Base-by-base conservation (phyloP, 1,140 invertebrate species). In the Episyrphus balteatus region DNA sequence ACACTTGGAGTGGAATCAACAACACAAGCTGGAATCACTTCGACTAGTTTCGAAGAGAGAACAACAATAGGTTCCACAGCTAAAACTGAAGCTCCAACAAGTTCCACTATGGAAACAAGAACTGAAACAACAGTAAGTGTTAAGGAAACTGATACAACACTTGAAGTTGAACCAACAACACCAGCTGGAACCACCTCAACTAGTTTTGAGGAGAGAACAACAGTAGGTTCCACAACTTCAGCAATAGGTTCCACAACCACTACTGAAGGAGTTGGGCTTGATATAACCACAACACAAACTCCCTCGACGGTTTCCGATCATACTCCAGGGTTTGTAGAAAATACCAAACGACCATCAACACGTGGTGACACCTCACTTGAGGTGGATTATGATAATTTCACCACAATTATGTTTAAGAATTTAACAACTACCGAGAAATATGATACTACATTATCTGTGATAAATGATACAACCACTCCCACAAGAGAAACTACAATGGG, bases 341-440 rank as follows among this genome's bases (percentile, higher is more conserved):
- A 52, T 21, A 56, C 42, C 17, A 57, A 46, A 19, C 49, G 56
- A 44, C 48, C 51, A 41, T 54, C 64, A 15, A 67, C 64, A 14
- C 54, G 64, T 3, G 44, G 64, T 26, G 64, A 67, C 52, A 65
- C 60, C 7, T 66, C 64, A 11, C 57, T 64, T 33, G 64, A 66
- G 40, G 30, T 54, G 9, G 60, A 66, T n/a, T 48, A 42, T 42
- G 13, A n/a, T 36, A 51, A 51, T 47, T 21, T 45, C 6, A 51
- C 49, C 0, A 41, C 46, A 31, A 11, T 40, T 5, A 7, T 43
- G 8, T 15, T 40, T 15, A 3, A 12, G 17, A 40, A 40, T 15
- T 5, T 15, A 8, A 40, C 39, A 2, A 55, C 49, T 13, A 62
- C 62, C 19, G 54, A 54, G 2, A 44, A 44, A 21, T 49, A 49